These are phyloP conservation scores for Cephalopholis sonnerati DNA, from an alignment of 2,113 vertebrate species.

Conservation along the genomic window DNA sequence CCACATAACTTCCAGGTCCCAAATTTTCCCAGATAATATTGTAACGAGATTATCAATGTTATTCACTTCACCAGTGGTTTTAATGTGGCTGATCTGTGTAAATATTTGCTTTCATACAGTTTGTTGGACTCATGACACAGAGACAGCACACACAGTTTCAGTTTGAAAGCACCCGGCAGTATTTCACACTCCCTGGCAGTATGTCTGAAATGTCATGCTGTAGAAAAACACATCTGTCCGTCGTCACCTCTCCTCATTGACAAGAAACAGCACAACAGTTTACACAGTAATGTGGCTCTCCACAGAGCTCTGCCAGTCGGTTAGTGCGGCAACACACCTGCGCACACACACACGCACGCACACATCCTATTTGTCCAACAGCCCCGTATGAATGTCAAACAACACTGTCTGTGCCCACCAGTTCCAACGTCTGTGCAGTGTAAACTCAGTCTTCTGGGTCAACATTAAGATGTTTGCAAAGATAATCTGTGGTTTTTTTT, in stretches of 20 bases:
- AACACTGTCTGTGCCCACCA: not conserved
- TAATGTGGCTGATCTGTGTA: too few species aligned
- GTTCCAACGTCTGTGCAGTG: not conserved
- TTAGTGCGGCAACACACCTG: conserved; percentile 35
- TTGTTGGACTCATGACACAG: not conserved
- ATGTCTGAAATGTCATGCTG: conserved; percentile 30
- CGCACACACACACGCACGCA: conserved; percentile 8
- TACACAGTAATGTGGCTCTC: conserved; percentile 47
- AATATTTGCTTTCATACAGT: not conserved
- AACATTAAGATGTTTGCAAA: conserved; percentile 5
- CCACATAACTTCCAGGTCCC: too few species aligned
- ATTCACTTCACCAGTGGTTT: too few species aligned
- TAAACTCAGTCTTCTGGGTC: not conserved
- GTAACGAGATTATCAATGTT: too few species aligned
- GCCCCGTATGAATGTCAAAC: conserved; percentile 22
- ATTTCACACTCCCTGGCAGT: conserved; percentile 26
- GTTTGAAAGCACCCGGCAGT: not conserved
- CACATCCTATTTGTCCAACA: conserved; percentile 42
- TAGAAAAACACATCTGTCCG: not conserved
- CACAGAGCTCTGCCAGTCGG: conserved; percentile 42
- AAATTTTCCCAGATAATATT: too few species aligned
- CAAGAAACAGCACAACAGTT: conserved; percentile 19
- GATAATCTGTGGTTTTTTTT: not conserved
- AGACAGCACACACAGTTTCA: not conserved
- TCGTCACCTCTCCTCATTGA: conserved; percentile 19